Conservation (phyloP, 2,797 vertebrate genomes). For the Protonibea diacanthus region DNA sequence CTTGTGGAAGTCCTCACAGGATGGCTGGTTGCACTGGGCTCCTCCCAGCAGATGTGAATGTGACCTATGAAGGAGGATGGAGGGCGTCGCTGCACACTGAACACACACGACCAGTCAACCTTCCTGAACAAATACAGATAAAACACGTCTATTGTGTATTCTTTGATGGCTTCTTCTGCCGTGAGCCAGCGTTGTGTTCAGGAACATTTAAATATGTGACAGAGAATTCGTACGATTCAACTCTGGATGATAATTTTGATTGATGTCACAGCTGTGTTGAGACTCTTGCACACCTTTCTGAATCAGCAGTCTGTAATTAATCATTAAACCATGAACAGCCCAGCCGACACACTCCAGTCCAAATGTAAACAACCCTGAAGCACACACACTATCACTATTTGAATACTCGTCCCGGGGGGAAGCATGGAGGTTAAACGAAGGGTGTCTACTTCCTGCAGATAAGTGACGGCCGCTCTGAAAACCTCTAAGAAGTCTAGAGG, state of each 20-base stretch:
- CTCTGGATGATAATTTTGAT: neutral
- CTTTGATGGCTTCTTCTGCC: slow-evolving; percentile 1
- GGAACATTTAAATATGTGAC: neutral
- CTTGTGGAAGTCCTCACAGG: slow-evolving; percentile 33
- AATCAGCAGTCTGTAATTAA: slow-evolving; percentile 37
- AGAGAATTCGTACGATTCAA: neutral
- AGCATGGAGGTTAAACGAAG: slow-evolving; percentile 61
- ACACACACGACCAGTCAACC: slow-evolving; percentile 34
- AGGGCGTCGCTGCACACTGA: slow-evolving; percentile 29
- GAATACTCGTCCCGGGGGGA: slow-evolving; percentile 38
- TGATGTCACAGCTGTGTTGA: slow-evolving; percentile 9
- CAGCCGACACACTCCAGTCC: slow-evolving; percentile 36
- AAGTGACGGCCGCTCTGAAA: slow-evolving; percentile 54
- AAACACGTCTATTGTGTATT: slow-evolving; percentile 43
- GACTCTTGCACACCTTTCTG: neutral
- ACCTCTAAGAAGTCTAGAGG: slow-evolving; percentile 38
- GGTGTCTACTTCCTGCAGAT: slow-evolving; percentile 80
- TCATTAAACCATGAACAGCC: slow-evolving; percentile 45
- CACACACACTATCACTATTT: slow-evolving; percentile 20
- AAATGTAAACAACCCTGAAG: slow-evolving; percentile 52
- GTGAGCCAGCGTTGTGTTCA: neutral
- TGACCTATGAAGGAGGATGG: slow-evolving; percentile 32
- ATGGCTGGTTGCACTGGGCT: slow-evolving; percentile 30
- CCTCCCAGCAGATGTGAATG: slow-evolving; percentile 39
- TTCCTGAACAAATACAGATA: slow-evolving; percentile 71